Conservation (phyloP, 2,113 vertebrate species). For the Nematolebias whitei region DNA sequence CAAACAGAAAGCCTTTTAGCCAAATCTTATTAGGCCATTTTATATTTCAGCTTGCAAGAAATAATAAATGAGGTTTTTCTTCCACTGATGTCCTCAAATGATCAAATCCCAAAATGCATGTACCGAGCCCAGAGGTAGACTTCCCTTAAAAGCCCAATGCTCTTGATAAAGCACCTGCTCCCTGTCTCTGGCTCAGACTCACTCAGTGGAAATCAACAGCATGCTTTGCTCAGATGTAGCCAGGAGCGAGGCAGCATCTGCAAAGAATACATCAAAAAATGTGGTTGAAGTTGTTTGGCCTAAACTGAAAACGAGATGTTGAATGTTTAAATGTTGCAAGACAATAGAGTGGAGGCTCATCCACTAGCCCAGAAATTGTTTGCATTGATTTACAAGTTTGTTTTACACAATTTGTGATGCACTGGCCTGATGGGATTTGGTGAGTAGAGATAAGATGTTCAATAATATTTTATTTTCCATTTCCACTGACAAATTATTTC, state of each 20-base stretch:
- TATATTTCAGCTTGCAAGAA: constrained; percentile 30
- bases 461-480: no score
- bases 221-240: neutral
- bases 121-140: constrained; percentile 21
- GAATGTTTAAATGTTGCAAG: constrained; percentile 16
- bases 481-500: no score
- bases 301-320: no score
- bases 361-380: no score
- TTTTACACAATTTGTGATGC: no score
- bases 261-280: constrained; percentile 20
- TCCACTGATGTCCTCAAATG: constrained; percentile 33
- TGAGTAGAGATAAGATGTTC: no score
- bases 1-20: constrained; percentile 20
- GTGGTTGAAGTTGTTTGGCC: constrained; percentile 25
- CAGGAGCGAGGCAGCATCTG: neutral
- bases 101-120: constrained; percentile 48
- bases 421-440: no score
- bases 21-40: constrained; percentile 43
- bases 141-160: constrained; percentile 50
- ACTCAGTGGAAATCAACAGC: constrained; percentile 42
- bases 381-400: no score
- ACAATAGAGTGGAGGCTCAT: no score
- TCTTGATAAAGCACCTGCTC: constrained; percentile 67
- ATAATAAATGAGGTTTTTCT: constrained; percentile 37
- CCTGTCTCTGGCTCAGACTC: constrained; percentile 25